Conservation (phyloP, 2,113 vertebrate genomes). For the Chlorocebus sabaeus region DNA sequence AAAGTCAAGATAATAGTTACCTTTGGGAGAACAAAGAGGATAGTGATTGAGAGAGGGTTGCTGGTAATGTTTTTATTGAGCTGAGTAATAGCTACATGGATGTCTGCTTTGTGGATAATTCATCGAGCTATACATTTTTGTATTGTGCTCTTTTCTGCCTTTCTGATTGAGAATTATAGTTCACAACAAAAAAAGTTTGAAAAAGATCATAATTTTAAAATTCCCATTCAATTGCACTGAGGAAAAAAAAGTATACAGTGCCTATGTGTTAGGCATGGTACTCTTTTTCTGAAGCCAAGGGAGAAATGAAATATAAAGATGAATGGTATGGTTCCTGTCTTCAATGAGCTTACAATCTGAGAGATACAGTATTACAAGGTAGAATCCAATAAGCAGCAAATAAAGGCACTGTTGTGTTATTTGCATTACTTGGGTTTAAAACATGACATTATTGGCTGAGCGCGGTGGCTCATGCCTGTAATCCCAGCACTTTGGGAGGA, state of each 20-base stretch:
- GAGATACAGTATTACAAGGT: neutral
- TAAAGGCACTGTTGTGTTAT: neutral
- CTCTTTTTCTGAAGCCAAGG: neutral
- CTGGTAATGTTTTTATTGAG: neutral
- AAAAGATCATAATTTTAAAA: neutral
- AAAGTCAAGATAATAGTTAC: conserved; percentile 1
- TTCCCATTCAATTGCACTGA: neutral
- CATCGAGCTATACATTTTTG: neutral
- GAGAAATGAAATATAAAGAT: neutral
- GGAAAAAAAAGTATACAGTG: neutral
- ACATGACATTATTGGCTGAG: neutral
- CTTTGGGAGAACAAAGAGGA: neutral
- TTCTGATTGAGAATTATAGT: neutral
- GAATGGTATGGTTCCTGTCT: neutral
- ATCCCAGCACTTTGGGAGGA: too few species aligned
- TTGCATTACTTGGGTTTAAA: neutral
- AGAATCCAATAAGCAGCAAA: neutral
- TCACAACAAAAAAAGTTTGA: neutral
- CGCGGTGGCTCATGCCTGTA: too few species aligned
- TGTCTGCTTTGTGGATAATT: neutral
- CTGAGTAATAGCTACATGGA: neutral
- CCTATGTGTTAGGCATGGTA: neutral
- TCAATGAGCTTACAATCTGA: neutral
- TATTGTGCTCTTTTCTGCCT: neutral
- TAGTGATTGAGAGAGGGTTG: neutral